phyloP scores from a whole-genome alignment of 2,113 vertebrate species.

The Setophaga petechia region DNA sequence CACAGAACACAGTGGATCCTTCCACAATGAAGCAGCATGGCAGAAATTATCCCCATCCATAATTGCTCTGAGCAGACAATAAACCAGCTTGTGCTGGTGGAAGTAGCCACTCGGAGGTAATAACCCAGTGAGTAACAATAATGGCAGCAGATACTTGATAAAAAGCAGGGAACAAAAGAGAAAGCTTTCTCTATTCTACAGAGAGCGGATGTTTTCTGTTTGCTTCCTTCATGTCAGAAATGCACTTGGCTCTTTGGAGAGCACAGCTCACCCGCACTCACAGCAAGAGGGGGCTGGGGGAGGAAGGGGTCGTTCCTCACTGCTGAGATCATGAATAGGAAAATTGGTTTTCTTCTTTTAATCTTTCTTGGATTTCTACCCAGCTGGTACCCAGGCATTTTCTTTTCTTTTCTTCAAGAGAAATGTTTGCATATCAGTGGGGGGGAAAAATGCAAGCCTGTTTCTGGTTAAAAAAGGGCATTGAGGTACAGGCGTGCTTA shows the following conservation, averaged over 20 bases:
- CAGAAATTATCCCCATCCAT: conserved; percentile 52
- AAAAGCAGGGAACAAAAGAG: conserved; percentile 52
- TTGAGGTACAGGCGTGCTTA: rapidly evolving
- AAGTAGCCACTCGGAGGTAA: conserved; percentile 63
- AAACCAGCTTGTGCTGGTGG: conserved; percentile 44
- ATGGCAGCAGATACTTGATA: conserved; percentile 51
- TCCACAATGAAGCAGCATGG: conserved; percentile 22
- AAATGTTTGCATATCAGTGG: background rate
- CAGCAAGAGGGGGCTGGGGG: background rate
- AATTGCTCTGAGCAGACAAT: conserved; percentile 54
- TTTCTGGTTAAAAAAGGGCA: background rate
- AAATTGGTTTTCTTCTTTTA: conserved; percentile 26
- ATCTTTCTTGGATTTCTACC: conserved; percentile 1
- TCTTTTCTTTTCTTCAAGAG: background rate
- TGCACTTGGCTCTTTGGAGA: conserved; percentile 26
- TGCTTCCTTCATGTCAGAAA: conserved; percentile 26
- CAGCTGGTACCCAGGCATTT: background rate
- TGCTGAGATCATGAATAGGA: conserved; percentile 5
- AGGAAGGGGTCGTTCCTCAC: background rate
- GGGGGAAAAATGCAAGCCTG: background rate
- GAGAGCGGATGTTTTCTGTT: conserved; percentile 54
- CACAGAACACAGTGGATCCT: background rate
- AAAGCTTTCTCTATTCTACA: conserved; percentile 45
- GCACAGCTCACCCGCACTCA: background rate
- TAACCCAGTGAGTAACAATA: conserved; percentile 55